Conservation (phyloP, 2,113 vertebrate genomes). For the Myanophis thanlyinensis region DNA sequence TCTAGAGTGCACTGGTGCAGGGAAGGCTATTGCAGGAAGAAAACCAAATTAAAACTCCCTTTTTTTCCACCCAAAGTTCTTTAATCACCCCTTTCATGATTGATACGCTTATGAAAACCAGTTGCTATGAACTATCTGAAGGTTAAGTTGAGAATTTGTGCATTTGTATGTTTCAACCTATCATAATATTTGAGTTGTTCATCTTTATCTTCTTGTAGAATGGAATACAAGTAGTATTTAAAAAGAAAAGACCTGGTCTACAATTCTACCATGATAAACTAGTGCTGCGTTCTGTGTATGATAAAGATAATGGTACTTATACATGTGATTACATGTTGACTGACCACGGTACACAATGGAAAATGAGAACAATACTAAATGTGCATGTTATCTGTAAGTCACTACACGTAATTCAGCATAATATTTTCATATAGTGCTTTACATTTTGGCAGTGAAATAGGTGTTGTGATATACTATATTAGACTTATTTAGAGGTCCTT, state of each 20-base stretch:
- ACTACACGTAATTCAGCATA: not conserved
- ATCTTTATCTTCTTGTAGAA: slow-evolving; percentile 53
- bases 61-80: not conserved
- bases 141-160: not conserved
- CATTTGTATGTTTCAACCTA: not conserved
- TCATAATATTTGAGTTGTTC: not conserved
- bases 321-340: slow-evolving; percentile 74
- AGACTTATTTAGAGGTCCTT: not conserved
- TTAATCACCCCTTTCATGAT: not conserved
- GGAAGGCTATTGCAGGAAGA: not conserved
- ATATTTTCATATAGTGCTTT: not conserved
- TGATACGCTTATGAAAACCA: not conserved
- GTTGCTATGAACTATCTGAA: not conserved
- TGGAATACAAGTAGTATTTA: slow-evolving; percentile 47
- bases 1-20: not conserved
- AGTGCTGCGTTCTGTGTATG: slow-evolving; percentile 45
- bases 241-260: slow-evolving; percentile 23
- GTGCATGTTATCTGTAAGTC: slow-evolving; percentile 68
- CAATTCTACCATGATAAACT: slow-evolving; percentile 54
- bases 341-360: slow-evolving; percentile 66
- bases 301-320: slow-evolving; percentile 65
- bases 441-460: not conserved
- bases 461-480: not conserved
- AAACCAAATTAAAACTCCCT: not conserved
- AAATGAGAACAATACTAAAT: slow-evolving; percentile 70